Conservation (phyloP, 2,888 invertebrate species). For the Ligdia adustata region DNA sequence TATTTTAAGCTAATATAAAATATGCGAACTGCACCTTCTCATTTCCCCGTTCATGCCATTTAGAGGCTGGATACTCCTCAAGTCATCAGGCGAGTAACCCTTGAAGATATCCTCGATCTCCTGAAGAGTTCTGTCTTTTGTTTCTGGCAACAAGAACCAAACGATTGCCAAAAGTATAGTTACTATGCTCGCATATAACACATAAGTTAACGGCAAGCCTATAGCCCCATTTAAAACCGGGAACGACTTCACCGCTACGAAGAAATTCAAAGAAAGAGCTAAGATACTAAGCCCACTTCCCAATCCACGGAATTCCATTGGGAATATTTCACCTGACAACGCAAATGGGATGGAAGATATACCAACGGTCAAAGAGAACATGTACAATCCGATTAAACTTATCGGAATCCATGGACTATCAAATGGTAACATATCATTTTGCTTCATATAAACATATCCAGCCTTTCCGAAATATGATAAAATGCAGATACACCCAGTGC, state of each 20-base stretch:
- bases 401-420: conserved; percentile 78
- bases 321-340: conserved; percentile 88
- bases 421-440: conserved; percentile 53
- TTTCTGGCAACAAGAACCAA: conserved; percentile 86
- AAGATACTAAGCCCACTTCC: conserved; percentile 87
- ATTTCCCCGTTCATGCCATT: conserved; percentile 49
- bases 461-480: conserved; percentile 83
- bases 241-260: conserved; percentile 86
- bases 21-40: conserved; percentile 69
- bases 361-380: conserved; percentile 84
- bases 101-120: conserved; percentile 86
- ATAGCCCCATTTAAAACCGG: conserved; percentile 80
- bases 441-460: conserved; percentile 64
- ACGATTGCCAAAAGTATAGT: conserved; percentile 78
- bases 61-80: conserved; percentile 55
- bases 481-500: conserved; percentile 84
- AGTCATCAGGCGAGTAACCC: conserved; percentile 52
- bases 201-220: conserved; percentile 84
- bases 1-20: conserved; percentile 55
- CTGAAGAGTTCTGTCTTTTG: conserved; percentile 86
- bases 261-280: conserved; percentile 86
- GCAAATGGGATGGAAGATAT: conserved; percentile 88
- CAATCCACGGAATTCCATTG: conserved; percentile 84
- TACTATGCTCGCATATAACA: conserved; percentile 83
- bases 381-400: conserved; percentile 79